Conservation (phyloP, 2,113 vertebrate species). For the Macaca mulatta region DNA sequence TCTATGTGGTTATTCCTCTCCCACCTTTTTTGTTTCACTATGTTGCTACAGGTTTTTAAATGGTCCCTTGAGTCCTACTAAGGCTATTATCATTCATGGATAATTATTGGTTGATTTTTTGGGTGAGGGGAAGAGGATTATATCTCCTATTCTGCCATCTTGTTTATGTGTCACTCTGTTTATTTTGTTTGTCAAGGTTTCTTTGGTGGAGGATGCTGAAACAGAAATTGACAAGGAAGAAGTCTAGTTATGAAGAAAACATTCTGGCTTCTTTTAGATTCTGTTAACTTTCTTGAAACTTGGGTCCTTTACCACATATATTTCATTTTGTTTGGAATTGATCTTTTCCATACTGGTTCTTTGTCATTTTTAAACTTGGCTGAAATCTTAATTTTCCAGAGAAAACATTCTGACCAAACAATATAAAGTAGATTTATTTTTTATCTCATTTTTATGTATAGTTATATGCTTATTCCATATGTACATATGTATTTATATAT, state of each 20-base stretch:
- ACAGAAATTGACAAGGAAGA: background rate
- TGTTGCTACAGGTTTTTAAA: background rate
- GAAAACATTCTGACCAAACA: background rate
- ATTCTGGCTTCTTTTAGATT: background rate
- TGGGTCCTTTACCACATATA: too few species aligned
- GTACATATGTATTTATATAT: background rate
- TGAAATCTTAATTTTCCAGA: background rate
- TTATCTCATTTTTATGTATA: background rate
- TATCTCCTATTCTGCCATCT: background rate
- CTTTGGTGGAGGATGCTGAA: background rate
- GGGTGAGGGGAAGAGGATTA: background rate
- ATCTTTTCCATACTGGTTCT: background rate
- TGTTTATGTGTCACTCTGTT: background rate
- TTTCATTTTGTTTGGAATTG: background rate
- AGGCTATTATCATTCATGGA: background rate
- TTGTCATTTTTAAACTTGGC: background rate
- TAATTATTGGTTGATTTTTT: background rate
- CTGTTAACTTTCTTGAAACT: background rate
- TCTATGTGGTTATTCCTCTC: background rate
- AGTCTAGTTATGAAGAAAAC: background rate
- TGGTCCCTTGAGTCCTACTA: background rate
- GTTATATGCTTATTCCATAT: background rate
- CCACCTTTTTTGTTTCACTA: accelerated
- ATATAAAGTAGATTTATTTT: background rate
- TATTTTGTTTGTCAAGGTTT: background rate